Conservation (phyloP, 2,888 invertebrate genomes). For the Heliconius sara region DNA sequence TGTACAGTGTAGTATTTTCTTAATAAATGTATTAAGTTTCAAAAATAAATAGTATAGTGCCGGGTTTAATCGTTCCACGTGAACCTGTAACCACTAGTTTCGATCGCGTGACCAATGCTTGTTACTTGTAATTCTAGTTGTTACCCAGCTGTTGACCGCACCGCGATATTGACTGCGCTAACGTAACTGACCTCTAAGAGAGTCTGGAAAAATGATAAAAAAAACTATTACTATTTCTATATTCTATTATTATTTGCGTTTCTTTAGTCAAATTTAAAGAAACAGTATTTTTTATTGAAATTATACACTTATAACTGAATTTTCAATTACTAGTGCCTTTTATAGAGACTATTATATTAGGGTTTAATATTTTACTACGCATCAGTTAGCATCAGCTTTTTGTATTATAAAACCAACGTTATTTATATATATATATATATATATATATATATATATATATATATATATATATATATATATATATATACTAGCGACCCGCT, state of each 20-base stretch:
- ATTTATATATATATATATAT: too few relatives aligned
- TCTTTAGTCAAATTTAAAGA: background rate
- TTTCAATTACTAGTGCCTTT: background rate
- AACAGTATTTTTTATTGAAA: background rate
- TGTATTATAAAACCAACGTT: too few relatives aligned
- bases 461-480: too few relatives aligned
- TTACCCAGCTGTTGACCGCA: slow-evolving; percentile 80
- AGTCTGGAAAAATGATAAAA: slow-evolving; percentile 9
- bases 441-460: too few relatives aligned
- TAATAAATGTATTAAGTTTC: too few relatives aligned
- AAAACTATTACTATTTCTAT: too few relatives aligned
- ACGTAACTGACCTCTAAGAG: slow-evolving; percentile 66
- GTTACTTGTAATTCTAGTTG: slow-evolving; percentile 79
- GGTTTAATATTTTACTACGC: too few relatives aligned
- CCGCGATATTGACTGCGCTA: slow-evolving; percentile 65
- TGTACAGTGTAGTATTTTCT: background rate
- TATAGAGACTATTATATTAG: background rate
- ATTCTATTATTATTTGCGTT: background rate
- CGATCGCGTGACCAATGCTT: slow-evolving; percentile 77
- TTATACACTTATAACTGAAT: too few relatives aligned
- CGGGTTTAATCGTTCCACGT: background rate
- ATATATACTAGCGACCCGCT: too few relatives aligned
- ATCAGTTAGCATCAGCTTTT: too few relatives aligned
- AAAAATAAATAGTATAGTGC: too few relatives aligned
- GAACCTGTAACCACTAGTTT: slow-evolving; percentile 17